phyloP scores from a whole-genome alignment of 2,888 invertebrate genomes.

The Papilio elwesi region DNA sequence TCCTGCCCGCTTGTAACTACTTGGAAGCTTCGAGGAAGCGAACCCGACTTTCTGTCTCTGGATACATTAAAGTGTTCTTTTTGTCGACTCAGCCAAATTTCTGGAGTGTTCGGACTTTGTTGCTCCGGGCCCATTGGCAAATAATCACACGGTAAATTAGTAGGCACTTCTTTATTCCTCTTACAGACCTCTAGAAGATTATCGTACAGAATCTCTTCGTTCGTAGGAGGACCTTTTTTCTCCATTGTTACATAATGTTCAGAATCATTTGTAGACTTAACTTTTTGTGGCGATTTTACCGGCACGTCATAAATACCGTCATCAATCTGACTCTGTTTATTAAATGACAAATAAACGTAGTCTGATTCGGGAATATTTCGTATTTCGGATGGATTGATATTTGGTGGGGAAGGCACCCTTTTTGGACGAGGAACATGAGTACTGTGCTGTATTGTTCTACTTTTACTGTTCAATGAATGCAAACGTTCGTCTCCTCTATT shows the following conservation, averaged over 20 bases:
- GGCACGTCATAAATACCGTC: conserved; percentile 78
- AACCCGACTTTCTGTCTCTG: conserved; percentile 88
- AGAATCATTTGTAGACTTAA: conserved; percentile 46
- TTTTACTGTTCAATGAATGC: conserved; percentile 63
- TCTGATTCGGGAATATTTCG: conserved; percentile 75
- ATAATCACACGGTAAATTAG: conserved; percentile 63
- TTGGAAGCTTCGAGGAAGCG: conserved; percentile 91
- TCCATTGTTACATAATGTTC: conserved; percentile 75
- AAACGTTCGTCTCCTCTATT: conserved; percentile 62
- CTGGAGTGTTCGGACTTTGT: conserved; percentile 86
- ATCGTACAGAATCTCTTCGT: conserved; percentile 72
- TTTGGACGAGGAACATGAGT: conserved; percentile 60
- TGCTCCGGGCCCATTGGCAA: conserved; percentile 76
- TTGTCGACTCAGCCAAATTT: conserved; percentile 89
- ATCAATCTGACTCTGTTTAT: conserved; percentile 62
- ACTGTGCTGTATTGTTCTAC: conserved; percentile 67
- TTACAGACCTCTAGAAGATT: conserved; percentile 72
- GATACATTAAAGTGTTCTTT: conserved; percentile 88
- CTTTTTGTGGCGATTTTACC: conserved; percentile 69
- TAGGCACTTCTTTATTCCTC: conserved; percentile 66
- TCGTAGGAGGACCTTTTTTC: conserved; percentile 55
- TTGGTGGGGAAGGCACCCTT: conserved; percentile 70
- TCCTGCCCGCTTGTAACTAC: conserved; percentile 83
- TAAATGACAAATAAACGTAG: conserved; percentile 79
- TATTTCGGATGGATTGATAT: conserved; percentile 49